These are phyloP conservation scores for Netelia fuscicornis DNA, from an alignment of 2,888 invertebrate species.

Conservation along the genomic window DNA sequence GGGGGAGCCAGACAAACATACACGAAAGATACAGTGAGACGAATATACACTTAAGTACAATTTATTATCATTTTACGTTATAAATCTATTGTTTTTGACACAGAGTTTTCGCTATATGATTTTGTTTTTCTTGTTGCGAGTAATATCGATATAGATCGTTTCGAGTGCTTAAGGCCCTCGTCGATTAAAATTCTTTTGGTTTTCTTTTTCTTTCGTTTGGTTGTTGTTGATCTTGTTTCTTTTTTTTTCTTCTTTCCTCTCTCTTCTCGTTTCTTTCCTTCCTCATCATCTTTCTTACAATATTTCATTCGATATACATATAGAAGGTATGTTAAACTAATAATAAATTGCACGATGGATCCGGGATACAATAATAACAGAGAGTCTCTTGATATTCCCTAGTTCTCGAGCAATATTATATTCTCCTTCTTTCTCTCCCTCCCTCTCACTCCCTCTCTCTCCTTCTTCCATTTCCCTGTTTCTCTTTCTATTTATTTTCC, in stretches of 20 bases:
- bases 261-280: background rate
- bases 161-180: slow-evolving; percentile 34
- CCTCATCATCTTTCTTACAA: slow-evolving; percentile 15
- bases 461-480: background rate
- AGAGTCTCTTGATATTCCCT: slow-evolving; percentile 30
- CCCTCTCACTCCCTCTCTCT: background rate
- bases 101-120: slow-evolving; percentile 75
- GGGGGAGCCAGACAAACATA: background rate
- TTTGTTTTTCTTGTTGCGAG: slow-evolving; percentile 39
- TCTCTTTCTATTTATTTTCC: slow-evolving; percentile 5
- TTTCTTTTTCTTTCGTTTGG: background rate
- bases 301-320: slow-evolving; percentile 59
- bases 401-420: slow-evolving; percentile 33
- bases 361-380: slow-evolving; percentile 56
- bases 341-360: slow-evolving; percentile 64
- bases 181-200: slow-evolving; percentile 55
- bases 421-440: background rate
- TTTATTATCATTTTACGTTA: slow-evolving; percentile 81
- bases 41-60: slow-evolving; percentile 76
- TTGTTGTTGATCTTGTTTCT: background rate
- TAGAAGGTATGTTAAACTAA: slow-evolving; percentile 63
- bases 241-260: background rate
- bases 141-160: slow-evolving; percentile 54
- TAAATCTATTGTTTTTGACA: slow-evolving; percentile 82
- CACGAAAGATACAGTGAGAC: slow-evolving; percentile 23